These are phyloP conservation scores for Microctonus hyperodae DNA, from an alignment of 2,888 invertebrate genomes.

Conservation along the genomic window DNA sequence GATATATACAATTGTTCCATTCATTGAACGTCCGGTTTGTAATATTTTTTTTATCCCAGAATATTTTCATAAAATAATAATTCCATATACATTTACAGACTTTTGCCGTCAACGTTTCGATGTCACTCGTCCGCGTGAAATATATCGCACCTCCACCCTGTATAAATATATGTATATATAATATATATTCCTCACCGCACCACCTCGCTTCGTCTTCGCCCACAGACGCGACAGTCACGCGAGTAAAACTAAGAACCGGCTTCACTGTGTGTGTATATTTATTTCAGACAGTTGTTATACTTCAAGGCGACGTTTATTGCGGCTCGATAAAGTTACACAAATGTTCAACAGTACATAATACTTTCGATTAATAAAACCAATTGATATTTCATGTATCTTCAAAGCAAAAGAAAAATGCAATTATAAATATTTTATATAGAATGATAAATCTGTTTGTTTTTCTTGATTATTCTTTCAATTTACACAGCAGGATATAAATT, in stretches of 20 bases:
- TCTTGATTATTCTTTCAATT: too few relatives aligned
- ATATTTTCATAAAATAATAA: neutral
- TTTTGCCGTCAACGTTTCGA: constrained; percentile 17
- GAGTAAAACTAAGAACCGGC: constrained; percentile 36
- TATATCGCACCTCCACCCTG: too few relatives aligned
- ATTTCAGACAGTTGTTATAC: constrained; percentile 18
- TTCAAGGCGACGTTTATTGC: neutral
- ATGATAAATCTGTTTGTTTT: too few relatives aligned
- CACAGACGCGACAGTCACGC: constrained; percentile 37
- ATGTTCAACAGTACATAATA: neutral
- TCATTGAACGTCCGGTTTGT: neutral
- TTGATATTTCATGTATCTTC: too few relatives aligned
- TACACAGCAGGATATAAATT: too few relatives aligned
- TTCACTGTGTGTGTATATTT: too few relatives aligned
- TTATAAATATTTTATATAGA: neutral
- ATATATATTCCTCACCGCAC: constrained; percentile 17
- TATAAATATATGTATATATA: too few relatives aligned
- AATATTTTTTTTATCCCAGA: neutral
- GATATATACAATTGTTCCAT: neutral
- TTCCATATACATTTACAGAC: neutral
- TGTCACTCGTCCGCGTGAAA: constrained; percentile 38
- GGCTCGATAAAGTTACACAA: constrained; percentile 18
- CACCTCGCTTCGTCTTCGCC: constrained; percentile 21
- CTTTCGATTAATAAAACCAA: neutral
- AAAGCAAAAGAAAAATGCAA: neutral